Base-by-base conservation (phyloP, 2,888 invertebrate species). In the Tetragonisca angustula region DNA sequence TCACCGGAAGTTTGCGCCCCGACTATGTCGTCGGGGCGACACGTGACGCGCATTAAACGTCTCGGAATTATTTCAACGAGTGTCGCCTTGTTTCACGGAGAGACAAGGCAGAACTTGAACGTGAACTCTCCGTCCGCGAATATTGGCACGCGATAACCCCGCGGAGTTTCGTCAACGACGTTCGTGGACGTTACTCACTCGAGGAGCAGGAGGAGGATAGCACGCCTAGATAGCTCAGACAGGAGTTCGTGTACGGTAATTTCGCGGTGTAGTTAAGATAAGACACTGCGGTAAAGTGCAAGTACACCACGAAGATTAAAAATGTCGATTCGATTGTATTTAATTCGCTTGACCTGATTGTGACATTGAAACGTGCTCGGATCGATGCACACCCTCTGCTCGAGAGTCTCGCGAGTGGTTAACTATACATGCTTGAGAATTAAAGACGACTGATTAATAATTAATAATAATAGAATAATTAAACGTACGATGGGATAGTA, bases 21-120 rank as follows among this genome's bases (percentile, higher is more conserved):
- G 81, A 80, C 84, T 81, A 74, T 21, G 69, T 69, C 83, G 83
- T 76, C 78, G 76, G 70, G 52, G 52, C 71, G 86, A 87, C 85
- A 74, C 82, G 78, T 52, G 83, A 61, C 81, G 81, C 49, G 85
- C 80, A 89, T 91, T 91, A 87, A 91, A 89, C 88, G 87, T 85
- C 88, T 84, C 76, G 84, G 83, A 88, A 91, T 91, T 90, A 90
- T 91, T 90, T 90, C 89, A 77, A 81, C 76, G 75, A 83, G 87
- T 84, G 86, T 88, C 87, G 0, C 85, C 87, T 87, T 86, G 86
- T 86, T 84, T 81, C 32, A 49, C 24, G 3, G 15, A 27, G 52
- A 32, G 65, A 43, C 21, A 4, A 65, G 62, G 81, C n/a, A 1
- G 1, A 68, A 88, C 79, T 87, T 87, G 24, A 32, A 32, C 32